Evolutionary conservation across 35 echinoderm and acorn worm genomes (phyloP), one percentile per base, ranked within the genome.

Genomic region (Ophiothrix spiculata): DNA sequence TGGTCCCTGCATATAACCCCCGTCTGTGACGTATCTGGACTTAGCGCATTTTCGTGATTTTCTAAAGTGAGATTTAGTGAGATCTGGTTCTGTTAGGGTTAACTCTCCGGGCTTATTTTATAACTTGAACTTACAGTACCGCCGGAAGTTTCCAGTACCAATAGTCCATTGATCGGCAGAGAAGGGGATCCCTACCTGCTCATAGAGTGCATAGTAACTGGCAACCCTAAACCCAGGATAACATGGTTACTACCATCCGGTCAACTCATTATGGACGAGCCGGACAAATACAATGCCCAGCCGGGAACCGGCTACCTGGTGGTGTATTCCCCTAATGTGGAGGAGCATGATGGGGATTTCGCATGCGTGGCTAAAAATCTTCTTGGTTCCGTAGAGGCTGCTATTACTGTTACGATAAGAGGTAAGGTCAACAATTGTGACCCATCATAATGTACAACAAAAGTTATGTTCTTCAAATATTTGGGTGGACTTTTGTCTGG

Each of bases 311-410:
- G 81, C 56, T 93, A 75, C 83, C 38, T 97, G 19, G 83, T 88
- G 25, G 78, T 97, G 21, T 84, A 87, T 64, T 35, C 37, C 41
- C 91, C 85, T 16, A 78, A 81, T 32, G 88, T 97, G 19, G 80
- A 46, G 36, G 35, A 56, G 25, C 88, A 97, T 46, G 85, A 90
- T 86, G 95, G 95, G 21, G 88, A 97, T 45, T 97, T 93, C 75
- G 74, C 36, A 19, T 97, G 95, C 39, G 40, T 84, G 32, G 80
- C 86, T 21, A 46, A 63, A 28, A 97, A 97, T 45, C 83, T 90
- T 37, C 88, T 97, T 0, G 95, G 95, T 14, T 85, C 46, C 31
- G 79, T 35, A 4, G 76, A 78, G 1, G 83, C 29, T 4, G 42
- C 56, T 4, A 77, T 97, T 6, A 88, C 75, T 0, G 80, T 97